Percentiles rank a stretch among this genome's conserved stretches.
Conservation (phyloP, 2,888 invertebrate genomes). For the Eristalis intricaria region DNA sequence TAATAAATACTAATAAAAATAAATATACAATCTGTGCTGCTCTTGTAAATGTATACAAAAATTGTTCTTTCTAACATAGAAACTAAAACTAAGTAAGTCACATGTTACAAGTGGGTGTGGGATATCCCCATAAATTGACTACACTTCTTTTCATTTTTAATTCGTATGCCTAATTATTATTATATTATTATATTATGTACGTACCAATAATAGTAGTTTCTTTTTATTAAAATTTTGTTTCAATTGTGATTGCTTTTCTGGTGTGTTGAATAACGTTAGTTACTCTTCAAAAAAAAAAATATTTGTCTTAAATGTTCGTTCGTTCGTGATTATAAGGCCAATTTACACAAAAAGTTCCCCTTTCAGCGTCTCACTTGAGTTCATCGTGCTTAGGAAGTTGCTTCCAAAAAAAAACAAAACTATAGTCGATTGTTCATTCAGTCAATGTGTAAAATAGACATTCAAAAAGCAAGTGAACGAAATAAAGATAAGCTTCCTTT, state of each 20-base stretch:
- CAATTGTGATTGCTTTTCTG: conserved; percentile 63
- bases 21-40: conserved; percentile 6
- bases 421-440: background rate
- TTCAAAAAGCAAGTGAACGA: no score
- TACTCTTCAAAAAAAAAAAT: background rate
- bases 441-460: background rate
- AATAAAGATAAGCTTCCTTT: no score
- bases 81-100: conserved; percentile 67
- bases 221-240: conserved; percentile 24
- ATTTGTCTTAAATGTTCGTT: conserved; percentile 28
- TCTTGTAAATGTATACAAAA: conserved; percentile 20
- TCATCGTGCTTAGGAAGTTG: background rate
- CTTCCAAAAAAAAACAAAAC: background rate
- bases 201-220: conserved; percentile 42
- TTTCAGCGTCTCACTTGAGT: background rate
- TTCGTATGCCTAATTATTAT: conserved; percentile 42
- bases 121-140: conserved; percentile 68
- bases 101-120: conserved; percentile 66
- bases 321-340: conserved; percentile 23
- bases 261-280: conserved; percentile 39
- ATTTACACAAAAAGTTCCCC: conserved; percentile 8
- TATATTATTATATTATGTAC: conserved; percentile 16
- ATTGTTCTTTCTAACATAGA: conserved; percentile 29
- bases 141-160: conserved; percentile 35
- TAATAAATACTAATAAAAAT: conserved; percentile 1